Conservation (phyloP, 92 coral and sea anemone genomes). For the Palythoa heliodiscus region DNA sequence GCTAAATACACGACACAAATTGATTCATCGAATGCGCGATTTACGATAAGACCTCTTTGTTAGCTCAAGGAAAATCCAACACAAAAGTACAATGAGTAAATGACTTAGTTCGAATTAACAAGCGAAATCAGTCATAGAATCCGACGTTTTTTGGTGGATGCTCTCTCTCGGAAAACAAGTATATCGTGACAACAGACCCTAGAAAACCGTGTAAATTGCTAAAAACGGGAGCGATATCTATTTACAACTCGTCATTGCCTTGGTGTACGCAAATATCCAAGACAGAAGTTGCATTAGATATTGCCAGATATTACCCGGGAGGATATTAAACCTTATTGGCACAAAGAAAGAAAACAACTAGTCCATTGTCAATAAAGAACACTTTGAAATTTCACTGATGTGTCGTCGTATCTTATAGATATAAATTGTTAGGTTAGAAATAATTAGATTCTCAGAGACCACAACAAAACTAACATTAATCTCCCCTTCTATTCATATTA, state of each 20-base stretch:
- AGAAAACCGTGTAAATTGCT: not conserved
- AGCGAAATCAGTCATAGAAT: conserved; percentile 52
- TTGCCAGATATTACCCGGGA: conserved; percentile 61
- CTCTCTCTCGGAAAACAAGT: not conserved
- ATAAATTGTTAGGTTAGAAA: conserved; percentile 45
- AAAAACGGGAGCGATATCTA: not conserved
- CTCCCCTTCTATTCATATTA: conserved; percentile 15
- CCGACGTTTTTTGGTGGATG: conserved; percentile 7
- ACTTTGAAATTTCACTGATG: conserved; percentile 54
- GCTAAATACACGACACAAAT: conserved; percentile 64
- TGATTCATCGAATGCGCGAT: conserved; percentile 70
- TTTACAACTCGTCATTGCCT: not conserved
- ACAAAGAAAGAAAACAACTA: conserved; percentile 57
- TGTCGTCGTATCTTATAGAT: conserved; percentile 49
- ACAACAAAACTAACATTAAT: conserved; percentile 19
- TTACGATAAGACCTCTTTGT: conserved; percentile 86
- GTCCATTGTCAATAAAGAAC: conserved; percentile 66
- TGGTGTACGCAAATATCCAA: not conserved
- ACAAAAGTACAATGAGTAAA: conserved; percentile 41
- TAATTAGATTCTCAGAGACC: conserved; percentile 37
- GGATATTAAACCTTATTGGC: conserved; percentile 59
- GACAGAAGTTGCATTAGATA: conserved; percentile 49
- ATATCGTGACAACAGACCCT: conserved; percentile 53
- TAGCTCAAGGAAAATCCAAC: conserved; percentile 49
- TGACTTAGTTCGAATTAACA: conserved; percentile 46